Conservation (phyloP, 37 sponge, comb jelly and placozoan species). For the Hexactinellida sp. region DNA sequence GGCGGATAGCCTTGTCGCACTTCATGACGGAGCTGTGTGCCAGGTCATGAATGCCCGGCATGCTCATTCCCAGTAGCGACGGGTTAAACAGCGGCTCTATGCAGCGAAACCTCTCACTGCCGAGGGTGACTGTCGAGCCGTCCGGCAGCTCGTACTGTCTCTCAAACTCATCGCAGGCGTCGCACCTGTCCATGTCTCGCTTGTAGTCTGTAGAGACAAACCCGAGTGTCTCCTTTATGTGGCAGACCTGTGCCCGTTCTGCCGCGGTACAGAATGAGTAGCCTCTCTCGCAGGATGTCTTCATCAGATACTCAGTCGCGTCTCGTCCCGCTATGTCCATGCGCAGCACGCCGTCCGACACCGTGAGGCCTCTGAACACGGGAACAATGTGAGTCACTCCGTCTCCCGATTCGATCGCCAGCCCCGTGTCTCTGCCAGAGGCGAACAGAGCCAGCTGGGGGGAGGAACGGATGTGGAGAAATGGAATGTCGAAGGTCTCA, state of each 20-base stretch:
- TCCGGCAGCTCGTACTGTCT: constrained; percentile 40
- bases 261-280: constrained; percentile 38
- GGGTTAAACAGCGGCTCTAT: constrained; percentile 30
- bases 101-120: constrained; percentile 29
- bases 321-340: constrained; percentile 46
- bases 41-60: constrained; percentile 24
- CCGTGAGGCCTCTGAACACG: constrained; percentile 32
- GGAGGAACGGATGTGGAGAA: constrained; percentile 26
- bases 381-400: constrained; percentile 31
- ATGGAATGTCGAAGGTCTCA: constrained; percentile 38
- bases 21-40: constrained; percentile 34
- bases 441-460: constrained; percentile 28
- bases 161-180: constrained; percentile 25
- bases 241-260: constrained; percentile 26
- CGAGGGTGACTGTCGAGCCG: constrained; percentile 24
- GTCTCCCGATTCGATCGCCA: constrained; percentile 36
- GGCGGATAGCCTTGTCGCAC: constrained; percentile 24
- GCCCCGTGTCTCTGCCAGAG: constrained; percentile 31
- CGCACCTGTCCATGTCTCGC: constrained; percentile 32
- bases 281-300: constrained; percentile 32
- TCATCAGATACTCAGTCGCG: constrained; percentile 38
- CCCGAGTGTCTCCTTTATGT: constrained; percentile 38
- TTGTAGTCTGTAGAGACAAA: constrained; percentile 37
- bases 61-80: constrained; percentile 24
- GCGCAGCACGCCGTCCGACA: constrained; percentile 32